Evolutionary conservation across 35 echinoderm and acorn worm species (phyloP).

Genomic region (Stichopus chloronotus): DNA sequence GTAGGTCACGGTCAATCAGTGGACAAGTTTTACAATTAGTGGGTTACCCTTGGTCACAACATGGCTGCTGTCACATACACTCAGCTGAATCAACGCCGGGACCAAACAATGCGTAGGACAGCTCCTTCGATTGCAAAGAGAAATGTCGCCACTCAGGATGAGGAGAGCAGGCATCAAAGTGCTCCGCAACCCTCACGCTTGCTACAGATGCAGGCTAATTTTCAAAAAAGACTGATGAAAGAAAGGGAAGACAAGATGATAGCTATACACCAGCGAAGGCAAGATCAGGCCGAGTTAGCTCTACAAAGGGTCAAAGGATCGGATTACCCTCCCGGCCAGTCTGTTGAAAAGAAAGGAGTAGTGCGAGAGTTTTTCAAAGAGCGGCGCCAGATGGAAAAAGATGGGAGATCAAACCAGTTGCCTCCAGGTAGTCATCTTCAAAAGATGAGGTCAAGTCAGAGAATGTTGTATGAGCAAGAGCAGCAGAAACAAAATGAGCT

Average conservation of each 20-base stretch:
- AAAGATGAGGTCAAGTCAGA: conserved; percentile 54
- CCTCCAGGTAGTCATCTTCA: conserved; percentile 70
- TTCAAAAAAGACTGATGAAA: conserved; percentile 70
- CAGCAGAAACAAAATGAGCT: conserved; percentile 45
- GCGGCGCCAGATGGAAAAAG: conserved; percentile 69
- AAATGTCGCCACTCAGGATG: conserved; percentile 21
- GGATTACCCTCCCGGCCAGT: not conserved
- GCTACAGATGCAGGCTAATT: conserved; percentile 70
- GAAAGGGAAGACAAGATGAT: conserved; percentile 91
- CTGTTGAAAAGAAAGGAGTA: conserved; percentile 41
- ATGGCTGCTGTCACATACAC: conserved; percentile 26
- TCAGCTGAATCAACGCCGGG: conserved; percentile 31
- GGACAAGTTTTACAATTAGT: not conserved
- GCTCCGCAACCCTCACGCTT: conserved; percentile 84
- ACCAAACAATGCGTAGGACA: conserved; percentile 67
- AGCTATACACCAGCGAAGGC: conserved; percentile 74
- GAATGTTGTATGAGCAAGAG: conserved; percentile 25
- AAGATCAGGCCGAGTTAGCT: conserved; percentile 52
- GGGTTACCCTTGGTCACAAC: not conserved
- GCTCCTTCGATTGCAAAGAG: conserved; percentile 62
- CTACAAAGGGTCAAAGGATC: not conserved
- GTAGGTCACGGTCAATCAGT: not conserved
- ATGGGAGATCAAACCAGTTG: conserved; percentile 8
- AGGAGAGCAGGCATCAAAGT: conserved; percentile 56
- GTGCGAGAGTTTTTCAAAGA: conserved; percentile 89